Percentiles rank a stretch among this genome's conserved stretches.
Evolutionary conservation across 2,888 invertebrate species (phyloP).

Genomic region (Drosophila rellima): DNA sequence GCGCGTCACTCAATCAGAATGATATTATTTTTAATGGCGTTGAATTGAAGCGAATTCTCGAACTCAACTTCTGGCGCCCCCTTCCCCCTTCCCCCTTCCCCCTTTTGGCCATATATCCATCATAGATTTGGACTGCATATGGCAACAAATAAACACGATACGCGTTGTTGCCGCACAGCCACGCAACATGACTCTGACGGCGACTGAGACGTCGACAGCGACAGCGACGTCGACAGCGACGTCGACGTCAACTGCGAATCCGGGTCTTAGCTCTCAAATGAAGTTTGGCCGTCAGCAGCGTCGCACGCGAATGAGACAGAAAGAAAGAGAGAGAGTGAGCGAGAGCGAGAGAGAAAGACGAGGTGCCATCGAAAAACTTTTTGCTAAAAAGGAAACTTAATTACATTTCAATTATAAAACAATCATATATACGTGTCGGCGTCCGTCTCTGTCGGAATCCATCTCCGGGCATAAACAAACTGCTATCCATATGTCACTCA

Average conservation of each 20-base stretch:
- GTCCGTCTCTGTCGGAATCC: constrained; percentile 35
- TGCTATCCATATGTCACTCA: constrained; percentile 57
- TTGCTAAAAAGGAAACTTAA: constrained; percentile 64
- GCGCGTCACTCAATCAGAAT: constrained; percentile 81
- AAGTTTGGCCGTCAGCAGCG: constrained; percentile 65
- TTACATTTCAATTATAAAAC: constrained; percentile 74
- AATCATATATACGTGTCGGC: constrained; percentile 4
- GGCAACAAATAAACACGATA: constrained; percentile 64
- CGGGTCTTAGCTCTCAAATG: constrained; percentile 47
- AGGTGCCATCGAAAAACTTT: constrained; percentile 21
- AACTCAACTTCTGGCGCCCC: constrained; percentile 1
- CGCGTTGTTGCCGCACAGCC: constrained; percentile 58
- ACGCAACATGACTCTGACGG: constrained; percentile 53
- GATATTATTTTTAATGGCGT: constrained; percentile 81
- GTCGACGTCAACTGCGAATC: constrained; percentile 15
- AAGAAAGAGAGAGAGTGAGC: background rate
- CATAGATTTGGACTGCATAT: constrained; percentile 21
- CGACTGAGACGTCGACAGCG: constrained; percentile 5
- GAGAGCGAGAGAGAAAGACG: background rate
- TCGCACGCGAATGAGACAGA: constrained; percentile 48
- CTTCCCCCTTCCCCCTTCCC: background rate
- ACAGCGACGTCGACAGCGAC: background rate
- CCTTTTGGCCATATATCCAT: background rate
- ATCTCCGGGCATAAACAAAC: constrained; percentile 46
- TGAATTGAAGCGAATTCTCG: constrained; percentile 50